A percentile compares a stretch with the other conserved stretches of the same genome.
Conservation (phyloP, 2,113 vertebrate genomes). For the Myiozetetes cayanensis region DNA sequence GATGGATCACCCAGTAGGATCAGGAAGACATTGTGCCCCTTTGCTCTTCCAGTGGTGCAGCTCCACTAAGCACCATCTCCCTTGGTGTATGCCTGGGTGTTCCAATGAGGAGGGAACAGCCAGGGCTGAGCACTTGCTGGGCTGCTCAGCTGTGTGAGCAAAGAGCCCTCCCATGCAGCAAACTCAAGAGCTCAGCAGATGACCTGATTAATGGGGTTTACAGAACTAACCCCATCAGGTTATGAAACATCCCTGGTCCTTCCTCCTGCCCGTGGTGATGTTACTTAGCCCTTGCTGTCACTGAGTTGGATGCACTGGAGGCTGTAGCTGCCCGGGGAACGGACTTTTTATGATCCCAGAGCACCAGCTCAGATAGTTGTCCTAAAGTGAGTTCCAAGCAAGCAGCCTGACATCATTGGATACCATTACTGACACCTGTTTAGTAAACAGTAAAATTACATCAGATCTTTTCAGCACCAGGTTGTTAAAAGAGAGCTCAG, state of each 20-base stretch:
- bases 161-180: background rate
- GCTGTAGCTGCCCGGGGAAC: background rate
- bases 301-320: background rate
- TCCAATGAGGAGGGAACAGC: background rate
- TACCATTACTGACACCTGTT: constrained; percentile 35
- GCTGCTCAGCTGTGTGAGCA: accelerated
- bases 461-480: constrained; percentile 52
- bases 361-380: background rate
- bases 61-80: background rate
- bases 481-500: background rate
- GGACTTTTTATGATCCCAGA: background rate
- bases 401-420: background rate
- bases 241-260: background rate
- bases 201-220: background rate
- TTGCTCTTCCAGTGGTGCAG: background rate
- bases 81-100: accelerated
- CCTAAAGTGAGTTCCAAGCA: background rate
- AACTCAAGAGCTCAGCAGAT: background rate
- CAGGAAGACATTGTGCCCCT: accelerated
- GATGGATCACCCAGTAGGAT: background rate
- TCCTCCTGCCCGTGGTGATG: background rate
- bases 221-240: background rate
- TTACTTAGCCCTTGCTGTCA: accelerated
- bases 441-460: constrained; percentile 31
- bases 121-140: accelerated